Base-by-base conservation (phyloP, 2,113 vertebrate genomes). In the Phyllostomus discolor region DNA sequence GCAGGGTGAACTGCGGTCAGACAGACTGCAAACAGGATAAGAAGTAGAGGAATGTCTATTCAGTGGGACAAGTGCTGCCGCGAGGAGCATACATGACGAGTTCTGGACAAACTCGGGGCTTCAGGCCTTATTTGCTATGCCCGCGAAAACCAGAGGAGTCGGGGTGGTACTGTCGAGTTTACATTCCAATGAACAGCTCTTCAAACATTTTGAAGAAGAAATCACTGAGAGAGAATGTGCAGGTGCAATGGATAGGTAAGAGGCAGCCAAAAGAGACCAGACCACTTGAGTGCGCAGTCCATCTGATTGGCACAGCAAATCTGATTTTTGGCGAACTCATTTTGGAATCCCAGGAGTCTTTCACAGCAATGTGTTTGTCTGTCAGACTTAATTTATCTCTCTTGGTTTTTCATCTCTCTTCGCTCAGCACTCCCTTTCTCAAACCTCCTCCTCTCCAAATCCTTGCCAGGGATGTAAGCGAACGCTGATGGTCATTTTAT, bases 281-380 rank as follows among this genome's bases (percentile, higher is more conserved):
- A 76, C 38, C 14, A 5, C 69, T 64, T 64, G 26, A 81, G 54
- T 28, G 24, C 6, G 73, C 10, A 69, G 72, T 64, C 52, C 84
- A 6, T 66, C 83, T 59, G n/a, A 78, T 94, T 59, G 96, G 54
- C 81, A 88, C 92, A 28, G 69, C 59, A 96, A 35, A 95, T 59
- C 11, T 85, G 46, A 84, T 85, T 84, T 84, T 92, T 50, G 46
- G 79, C 79, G 59, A 90, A 79, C 31, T 92, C 28, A 64, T 64
- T 92, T 52, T 64, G 28, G 73, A 59, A 57, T 73, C 38, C 38
- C 54, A 28, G 59, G 11, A 88, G 4, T 57, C 10, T 92, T 88
- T 79, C 9, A 19, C 14, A 92, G 9, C n/a, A 35, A 69, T 41
- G 43, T 28, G 16, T 78, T 94, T 79, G 54, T 96, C 26, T 62